These are phyloP conservation scores for Drosophila pruinosa DNA, from an alignment of 1,140 invertebrate species.

Conservation along the genomic window DNA sequence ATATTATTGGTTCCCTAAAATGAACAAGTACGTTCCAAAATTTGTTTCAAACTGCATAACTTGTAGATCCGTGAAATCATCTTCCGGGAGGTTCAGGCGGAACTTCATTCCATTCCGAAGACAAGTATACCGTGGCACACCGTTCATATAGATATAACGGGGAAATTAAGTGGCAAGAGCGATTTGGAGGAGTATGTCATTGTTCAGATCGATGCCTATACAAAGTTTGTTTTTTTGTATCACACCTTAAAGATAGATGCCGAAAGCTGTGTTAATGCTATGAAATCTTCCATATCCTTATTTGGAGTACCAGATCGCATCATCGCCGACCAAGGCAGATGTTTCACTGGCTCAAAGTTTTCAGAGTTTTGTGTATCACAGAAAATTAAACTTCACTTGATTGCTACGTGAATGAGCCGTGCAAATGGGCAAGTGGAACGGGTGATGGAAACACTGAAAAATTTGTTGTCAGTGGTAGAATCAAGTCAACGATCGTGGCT, in stretches of 20 bases:
- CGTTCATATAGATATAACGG: background rate
- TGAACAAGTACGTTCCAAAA: background rate
- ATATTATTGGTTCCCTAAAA: background rate
- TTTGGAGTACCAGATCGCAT: no score
- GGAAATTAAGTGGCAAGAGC: no score
- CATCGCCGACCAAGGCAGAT: no score
- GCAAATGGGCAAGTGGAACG: constrained; percentile 1
- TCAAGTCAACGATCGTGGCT: background rate
- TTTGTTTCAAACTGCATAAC: background rate
- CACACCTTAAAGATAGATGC: no score
- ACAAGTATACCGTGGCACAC: constrained; percentile 9
- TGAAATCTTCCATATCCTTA: no score
- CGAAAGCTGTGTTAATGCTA: no score
- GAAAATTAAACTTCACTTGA: background rate
- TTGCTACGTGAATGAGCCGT: background rate
- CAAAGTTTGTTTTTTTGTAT: background rate
- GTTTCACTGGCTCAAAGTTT: no score
- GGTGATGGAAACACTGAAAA: constrained; percentile 1
- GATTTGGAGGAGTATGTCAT: background rate
- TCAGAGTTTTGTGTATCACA: no score
- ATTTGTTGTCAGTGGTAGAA: constrained; percentile 1
- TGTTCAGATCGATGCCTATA: background rate
- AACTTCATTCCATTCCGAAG: constrained; percentile 12
- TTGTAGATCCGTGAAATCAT: background rate
- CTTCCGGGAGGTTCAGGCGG: background rate